phyloP scores from a whole-genome alignment of 2,797 vertebrate species.

The Gymnopithys bicolor region DNA sequence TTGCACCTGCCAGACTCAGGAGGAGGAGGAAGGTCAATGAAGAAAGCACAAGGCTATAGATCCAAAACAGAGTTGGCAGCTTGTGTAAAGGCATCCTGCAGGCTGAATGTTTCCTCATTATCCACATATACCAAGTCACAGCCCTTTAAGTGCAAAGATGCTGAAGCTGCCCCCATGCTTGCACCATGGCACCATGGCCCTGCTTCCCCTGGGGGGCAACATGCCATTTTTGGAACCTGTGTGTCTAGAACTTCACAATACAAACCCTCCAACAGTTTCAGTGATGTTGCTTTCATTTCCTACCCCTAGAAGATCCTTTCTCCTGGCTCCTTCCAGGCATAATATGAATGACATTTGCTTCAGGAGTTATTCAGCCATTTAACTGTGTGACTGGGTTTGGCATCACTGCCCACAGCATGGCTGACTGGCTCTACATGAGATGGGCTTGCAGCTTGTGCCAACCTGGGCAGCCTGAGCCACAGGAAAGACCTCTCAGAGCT shows the following conservation, averaged over 20 bases:
- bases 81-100: rapidly evolving
- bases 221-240: rapidly evolving
- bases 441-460: neutral
- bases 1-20: neutral
- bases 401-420: rapidly evolving
- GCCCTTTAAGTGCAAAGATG: neutral
- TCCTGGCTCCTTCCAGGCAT: neutral
- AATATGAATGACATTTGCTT: neutral
- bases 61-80: neutral
- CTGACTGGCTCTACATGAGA: neutral
- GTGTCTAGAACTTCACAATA: neutral
- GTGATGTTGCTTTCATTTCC: neutral
- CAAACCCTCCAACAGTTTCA: neutral
- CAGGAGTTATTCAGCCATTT: neutral
- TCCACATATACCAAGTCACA: neutral
- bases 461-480: neutral
- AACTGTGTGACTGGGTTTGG: neutral
- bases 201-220: neutral
- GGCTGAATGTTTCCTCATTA: neutral
- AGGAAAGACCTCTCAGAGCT: neutral
- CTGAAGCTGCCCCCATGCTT: neutral
- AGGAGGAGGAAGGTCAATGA: neutral
- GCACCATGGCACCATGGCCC: rapidly evolving
- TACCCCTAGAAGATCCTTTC: neutral
- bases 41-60: neutral